A percentile compares a stretch with the other conserved stretches of the same genome.
Conservation (phyloP, 2,797 vertebrate species). For the Cyprinella venusta region DNA sequence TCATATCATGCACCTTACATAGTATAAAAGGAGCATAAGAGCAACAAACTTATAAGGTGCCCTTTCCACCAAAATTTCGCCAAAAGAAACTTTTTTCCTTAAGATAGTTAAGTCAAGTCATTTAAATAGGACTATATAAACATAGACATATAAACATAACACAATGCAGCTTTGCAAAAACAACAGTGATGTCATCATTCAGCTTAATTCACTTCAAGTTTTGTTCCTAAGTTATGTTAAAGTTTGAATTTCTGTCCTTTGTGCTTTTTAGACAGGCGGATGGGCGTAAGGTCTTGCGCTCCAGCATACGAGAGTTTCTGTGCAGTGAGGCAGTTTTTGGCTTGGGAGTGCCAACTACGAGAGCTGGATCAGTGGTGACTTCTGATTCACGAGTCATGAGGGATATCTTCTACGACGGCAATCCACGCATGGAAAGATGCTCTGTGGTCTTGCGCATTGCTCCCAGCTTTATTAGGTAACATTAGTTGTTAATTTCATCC, state of each 20-base stretch:
- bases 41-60: not conserved
- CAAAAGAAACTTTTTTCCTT: no score
- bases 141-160: no score
- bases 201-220: not conserved
- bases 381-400: slow-evolving; percentile 86
- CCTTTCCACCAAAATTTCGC: not conserved
- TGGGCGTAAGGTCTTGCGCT: slow-evolving; percentile 95
- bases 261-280: slow-evolving; percentile 85
- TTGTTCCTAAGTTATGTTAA: not conserved
- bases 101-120: not conserved
- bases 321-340: slow-evolving; percentile 95
- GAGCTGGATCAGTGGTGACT: slow-evolving; percentile 89
- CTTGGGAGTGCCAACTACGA: slow-evolving; percentile 90
- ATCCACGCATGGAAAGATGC: slow-evolving; percentile 86
- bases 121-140: no score
- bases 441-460: slow-evolving; percentile 92
- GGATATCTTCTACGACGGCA: slow-evolving; percentile 88
- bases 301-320: slow-evolving; percentile 95
- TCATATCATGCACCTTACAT: no score
- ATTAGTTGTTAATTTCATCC: not conserved
- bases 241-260: not conserved
- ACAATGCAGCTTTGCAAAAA: not conserved
- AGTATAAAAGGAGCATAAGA: not conserved
- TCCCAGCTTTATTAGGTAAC: slow-evolving; percentile 91
- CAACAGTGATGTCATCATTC: not conserved